These are phyloP conservation scores for Reticulitermes lucifugus DNA, from an alignment of 2,888 invertebrate species.

Conservation along the genomic window DNA sequence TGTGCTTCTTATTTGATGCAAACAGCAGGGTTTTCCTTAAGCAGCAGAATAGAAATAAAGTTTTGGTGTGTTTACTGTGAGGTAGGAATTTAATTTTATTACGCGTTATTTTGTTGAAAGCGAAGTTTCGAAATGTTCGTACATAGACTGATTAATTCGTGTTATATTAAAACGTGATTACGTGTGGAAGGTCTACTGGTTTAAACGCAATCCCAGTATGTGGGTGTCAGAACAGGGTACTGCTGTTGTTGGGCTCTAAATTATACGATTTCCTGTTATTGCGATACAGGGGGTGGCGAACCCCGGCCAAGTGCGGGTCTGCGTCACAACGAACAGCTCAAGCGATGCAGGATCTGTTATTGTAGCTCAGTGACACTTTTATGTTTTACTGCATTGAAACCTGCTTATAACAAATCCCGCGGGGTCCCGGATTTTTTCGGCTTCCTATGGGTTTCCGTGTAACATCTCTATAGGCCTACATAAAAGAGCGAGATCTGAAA, in stretches of 20 bases:
- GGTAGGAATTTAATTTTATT: too few species aligned
- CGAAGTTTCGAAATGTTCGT: too few species aligned
- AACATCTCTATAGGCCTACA: too few species aligned
- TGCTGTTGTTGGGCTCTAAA: neutral
- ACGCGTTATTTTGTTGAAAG: too few species aligned
- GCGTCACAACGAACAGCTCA: neutral
- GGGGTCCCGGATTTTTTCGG: too few species aligned
- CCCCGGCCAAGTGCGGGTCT: neutral
- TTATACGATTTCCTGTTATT: conserved; percentile 9
- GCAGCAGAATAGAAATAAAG: too few species aligned
- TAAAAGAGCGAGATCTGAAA: too few species aligned
- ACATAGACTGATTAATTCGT: neutral
- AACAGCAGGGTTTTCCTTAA: too few species aligned
- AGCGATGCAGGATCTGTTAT: neutral
- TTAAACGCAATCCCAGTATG: neutral
- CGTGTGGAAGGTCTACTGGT: neutral
- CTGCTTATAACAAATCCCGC: too few species aligned
- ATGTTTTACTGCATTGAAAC: neutral
- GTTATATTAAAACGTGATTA: conserved; percentile 6
- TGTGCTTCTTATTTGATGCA: too few species aligned
- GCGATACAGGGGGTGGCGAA: neutral
- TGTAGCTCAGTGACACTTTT: neutral
- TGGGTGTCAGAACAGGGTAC: neutral
- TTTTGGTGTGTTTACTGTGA: too few species aligned
- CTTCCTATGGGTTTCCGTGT: too few species aligned